Evolutionary conservation across 2,888 invertebrate species (phyloP).

Genomic region (Melieria crassipennis): DNA sequence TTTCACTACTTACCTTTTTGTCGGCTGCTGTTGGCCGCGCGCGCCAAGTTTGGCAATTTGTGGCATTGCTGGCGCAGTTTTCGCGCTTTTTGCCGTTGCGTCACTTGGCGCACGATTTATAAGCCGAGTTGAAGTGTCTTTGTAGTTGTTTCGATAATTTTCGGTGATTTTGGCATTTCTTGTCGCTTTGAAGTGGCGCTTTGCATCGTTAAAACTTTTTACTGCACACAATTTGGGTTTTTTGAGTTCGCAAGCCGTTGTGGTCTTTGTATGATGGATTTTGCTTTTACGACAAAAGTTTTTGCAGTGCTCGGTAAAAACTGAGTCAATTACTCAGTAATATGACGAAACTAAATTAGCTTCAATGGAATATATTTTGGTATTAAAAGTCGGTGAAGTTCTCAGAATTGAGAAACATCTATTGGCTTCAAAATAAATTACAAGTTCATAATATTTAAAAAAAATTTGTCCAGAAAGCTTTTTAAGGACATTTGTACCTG

Average conservation of each 20-base stretch:
- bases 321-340: too few species aligned
- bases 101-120: neutral
- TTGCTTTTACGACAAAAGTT: too few species aligned
- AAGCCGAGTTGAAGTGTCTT: neutral
- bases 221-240: neutral
- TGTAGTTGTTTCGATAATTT: conserved; percentile 13
- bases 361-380: too few species aligned
- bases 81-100: neutral
- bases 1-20: conserved; percentile 10
- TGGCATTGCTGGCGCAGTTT: neutral
- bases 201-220: conserved; percentile 5
- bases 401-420: too few species aligned
- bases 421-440: too few species aligned
- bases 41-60: neutral
- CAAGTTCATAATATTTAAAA: too few species aligned
- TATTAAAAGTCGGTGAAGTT: too few species aligned
- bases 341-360: too few species aligned
- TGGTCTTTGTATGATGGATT: neutral
- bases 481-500: too few species aligned
- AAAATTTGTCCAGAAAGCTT: too few species aligned
- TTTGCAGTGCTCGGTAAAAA: too few species aligned
- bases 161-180: neutral
- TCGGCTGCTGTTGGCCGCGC: neutral
- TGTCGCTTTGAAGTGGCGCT: neutral
- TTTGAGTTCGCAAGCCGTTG: neutral